A percentile compares a stretch with the other conserved stretches of the same genome.
Conservation (phyloP, 2,888 invertebrate genomes). For the Cephus pulcher region DNA sequence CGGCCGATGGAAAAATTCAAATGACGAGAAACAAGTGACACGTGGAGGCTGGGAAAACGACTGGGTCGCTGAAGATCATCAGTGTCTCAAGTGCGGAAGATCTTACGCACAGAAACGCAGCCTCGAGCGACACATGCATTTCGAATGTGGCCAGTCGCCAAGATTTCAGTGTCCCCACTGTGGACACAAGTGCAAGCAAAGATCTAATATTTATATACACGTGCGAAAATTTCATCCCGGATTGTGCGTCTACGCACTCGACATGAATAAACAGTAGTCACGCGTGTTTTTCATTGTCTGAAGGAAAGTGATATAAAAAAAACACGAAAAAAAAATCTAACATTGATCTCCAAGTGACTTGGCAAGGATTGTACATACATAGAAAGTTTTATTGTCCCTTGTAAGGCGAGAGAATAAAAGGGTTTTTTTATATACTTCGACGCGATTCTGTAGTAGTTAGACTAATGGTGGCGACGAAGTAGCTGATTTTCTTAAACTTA, state of each 20-base stretch:
- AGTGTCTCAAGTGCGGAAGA: slow-evolving; percentile 35
- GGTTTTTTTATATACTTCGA: background rate
- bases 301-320: background rate
- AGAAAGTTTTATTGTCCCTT: background rate
- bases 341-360: background rate
- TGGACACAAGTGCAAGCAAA: slow-evolving; percentile 36
- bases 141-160: slow-evolving; percentile 52
- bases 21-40: background rate
- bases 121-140: slow-evolving; percentile 37
- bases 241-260: slow-evolving; percentile 11
- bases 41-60: slow-evolving; percentile 4
- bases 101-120: slow-evolving; percentile 32
- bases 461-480: background rate
- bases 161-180: slow-evolving; percentile 50
- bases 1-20: background rate
- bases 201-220: slow-evolving; percentile 39
- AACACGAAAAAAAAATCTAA: background rate
- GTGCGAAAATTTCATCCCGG: slow-evolving; percentile 25
- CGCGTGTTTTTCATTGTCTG: background rate
- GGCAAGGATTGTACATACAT: background rate
- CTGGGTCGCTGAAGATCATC: slow-evolving; percentile 13
- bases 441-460: background rate
- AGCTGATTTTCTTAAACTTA: background rate
- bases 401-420: background rate
- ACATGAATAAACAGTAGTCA: background rate